A percentile compares a stretch with the other conserved stretches of the same genome.
Conservation (phyloP, 2,113 vertebrate genomes). For the Otocyon megalotis region DNA sequence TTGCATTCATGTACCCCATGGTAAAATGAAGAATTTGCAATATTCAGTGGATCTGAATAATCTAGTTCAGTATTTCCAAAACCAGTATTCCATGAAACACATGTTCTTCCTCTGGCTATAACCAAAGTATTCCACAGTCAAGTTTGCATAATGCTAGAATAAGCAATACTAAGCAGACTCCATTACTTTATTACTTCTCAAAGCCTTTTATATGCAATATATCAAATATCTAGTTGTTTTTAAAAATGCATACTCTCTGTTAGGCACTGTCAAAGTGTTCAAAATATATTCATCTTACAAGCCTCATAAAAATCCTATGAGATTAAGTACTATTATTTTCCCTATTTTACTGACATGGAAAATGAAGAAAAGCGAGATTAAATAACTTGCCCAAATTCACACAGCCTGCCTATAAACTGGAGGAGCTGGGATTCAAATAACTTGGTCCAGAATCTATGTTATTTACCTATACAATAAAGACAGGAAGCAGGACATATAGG, state of each 20-base stretch:
- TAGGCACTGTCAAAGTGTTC: background rate
- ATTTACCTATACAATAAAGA: conserved; percentile 39
- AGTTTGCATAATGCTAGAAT: background rate
- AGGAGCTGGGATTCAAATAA: background rate
- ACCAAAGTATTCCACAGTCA: background rate
- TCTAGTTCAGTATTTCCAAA: background rate
- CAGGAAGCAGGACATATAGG: background rate
- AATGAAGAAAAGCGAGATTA: background rate
- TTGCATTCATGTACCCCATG: background rate
- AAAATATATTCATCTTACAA: background rate
- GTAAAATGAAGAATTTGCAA: background rate
- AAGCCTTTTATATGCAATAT: background rate
- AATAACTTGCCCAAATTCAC: background rate
- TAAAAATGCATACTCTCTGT: background rate
- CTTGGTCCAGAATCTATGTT: background rate
- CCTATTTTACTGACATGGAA: background rate
- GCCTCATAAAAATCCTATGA: background rate
- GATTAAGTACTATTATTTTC: background rate
- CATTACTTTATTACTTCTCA: background rate
- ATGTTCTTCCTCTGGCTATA: background rate
- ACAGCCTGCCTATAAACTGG: too few relatives aligned
- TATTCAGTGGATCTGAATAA: background rate
- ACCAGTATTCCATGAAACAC: background rate
- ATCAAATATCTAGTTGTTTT: background rate
- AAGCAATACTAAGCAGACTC: background rate